These are phyloP conservation scores for Troides aeacus DNA, from an alignment of 2,888 invertebrate species.

Conservation along the genomic window DNA sequence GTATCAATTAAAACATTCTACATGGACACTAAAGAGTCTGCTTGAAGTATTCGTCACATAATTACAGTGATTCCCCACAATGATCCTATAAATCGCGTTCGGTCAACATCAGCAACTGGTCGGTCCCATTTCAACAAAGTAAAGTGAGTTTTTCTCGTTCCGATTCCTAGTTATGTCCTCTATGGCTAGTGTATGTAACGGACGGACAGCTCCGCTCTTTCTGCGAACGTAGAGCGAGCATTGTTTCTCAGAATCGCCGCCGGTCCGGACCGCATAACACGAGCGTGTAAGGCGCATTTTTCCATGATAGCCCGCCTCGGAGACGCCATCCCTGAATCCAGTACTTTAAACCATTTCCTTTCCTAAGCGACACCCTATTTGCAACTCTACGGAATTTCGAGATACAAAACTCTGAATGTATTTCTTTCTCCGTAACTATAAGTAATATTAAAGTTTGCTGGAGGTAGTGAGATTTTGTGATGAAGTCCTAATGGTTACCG, in stretches of 20 bases:
- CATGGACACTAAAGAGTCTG: not conserved
- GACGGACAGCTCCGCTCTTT: constrained; percentile 68
- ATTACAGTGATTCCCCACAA: constrained; percentile 64
- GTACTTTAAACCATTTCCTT: constrained; percentile 58
- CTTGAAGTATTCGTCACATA: constrained; percentile 43
- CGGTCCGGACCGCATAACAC: constrained; percentile 62
- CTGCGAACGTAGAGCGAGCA: constrained; percentile 66
- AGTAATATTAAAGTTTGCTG: constrained; percentile 58
- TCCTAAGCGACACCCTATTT: constrained; percentile 50
- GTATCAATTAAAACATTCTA: not conserved
- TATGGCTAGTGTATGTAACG: constrained; percentile 58
- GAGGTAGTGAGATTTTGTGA: constrained; percentile 18
- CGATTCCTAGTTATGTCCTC: constrained; percentile 69
- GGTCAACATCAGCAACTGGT: constrained; percentile 52
- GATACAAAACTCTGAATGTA: constrained; percentile 34
- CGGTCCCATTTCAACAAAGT: constrained; percentile 70
- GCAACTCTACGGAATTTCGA: constrained; percentile 50
- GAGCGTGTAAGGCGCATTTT: constrained; percentile 55
- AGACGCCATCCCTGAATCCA: constrained; percentile 64
- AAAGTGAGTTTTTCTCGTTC: constrained; percentile 69
- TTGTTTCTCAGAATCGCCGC: constrained; percentile 75
- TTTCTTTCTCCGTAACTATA: constrained; percentile 35
- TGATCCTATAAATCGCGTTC: constrained; percentile 66
- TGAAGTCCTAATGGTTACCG: constrained; percentile 16
- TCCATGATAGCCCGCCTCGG: constrained; percentile 45